Conservation (phyloP, 92 coral and sea anemone genomes). For the Diadumene lineata region DNA sequence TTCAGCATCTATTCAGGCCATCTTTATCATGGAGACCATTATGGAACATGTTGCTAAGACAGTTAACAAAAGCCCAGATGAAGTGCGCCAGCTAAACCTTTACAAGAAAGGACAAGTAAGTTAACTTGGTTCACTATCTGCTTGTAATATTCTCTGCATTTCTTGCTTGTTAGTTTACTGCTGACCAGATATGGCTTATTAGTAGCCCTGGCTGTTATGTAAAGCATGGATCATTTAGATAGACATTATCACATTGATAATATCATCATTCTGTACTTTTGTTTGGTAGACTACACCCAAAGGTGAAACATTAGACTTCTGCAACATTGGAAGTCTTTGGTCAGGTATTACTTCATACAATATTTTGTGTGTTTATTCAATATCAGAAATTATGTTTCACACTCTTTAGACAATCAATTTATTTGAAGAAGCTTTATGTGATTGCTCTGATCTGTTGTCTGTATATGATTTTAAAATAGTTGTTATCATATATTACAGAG, state of each 20-base stretch:
- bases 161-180: too few relatives aligned
- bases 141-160: too few relatives aligned
- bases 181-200: too few relatives aligned
- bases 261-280: neutral
- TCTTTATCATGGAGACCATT: conserved; percentile 76
- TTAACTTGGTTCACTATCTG: neutral
- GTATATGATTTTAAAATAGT: too few relatives aligned
- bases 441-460: too few relatives aligned
- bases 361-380: too few relatives aligned
- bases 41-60: conserved; percentile 91
- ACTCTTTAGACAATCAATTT: too few relatives aligned
- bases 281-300: conserved; percentile 61
- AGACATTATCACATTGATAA: too few relatives aligned
- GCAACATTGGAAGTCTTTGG: conserved; percentile 66
- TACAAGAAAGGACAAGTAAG: conserved; percentile 88
- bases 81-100: conserved; percentile 69
- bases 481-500: conserved; percentile 27
- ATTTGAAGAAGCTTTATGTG: too few relatives aligned
- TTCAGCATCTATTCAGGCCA: conserved; percentile 71
- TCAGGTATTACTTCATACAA: conserved; percentile 28
- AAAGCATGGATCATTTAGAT: too few relatives aligned
- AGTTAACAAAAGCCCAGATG: conserved; percentile 76
- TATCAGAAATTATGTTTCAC: too few relatives aligned
- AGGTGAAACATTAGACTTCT: conserved; percentile 54
- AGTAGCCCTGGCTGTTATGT: too few relatives aligned